Base-by-base conservation (phyloP, 1,140 invertebrate species). In the Penaeus chinensis region DNA sequence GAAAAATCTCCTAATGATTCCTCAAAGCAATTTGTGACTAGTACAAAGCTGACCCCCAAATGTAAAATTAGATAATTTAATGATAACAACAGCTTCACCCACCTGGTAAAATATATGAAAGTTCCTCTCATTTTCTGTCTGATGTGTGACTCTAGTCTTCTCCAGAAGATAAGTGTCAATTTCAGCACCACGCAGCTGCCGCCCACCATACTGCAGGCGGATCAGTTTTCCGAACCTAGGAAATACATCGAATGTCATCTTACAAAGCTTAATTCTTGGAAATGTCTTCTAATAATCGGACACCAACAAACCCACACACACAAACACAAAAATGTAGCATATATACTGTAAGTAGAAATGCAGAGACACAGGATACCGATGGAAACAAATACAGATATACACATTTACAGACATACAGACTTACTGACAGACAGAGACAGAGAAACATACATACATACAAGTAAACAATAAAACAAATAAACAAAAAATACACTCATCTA, bases 81-180 rank as follows among this genome's bases (percentile, higher is more conserved):
- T 32, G 18, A 37, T 74, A 74, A 19, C 11, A 20, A 18, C 13
- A 22, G 74, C 42, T n/a, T 0, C 42, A 60, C 79, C 47, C 22
- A 90, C 89, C 93, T 98, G 97, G 92, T 99, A 98, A 92, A 99
- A 99, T 87, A 99, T 96, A 91, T 99, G 98, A 93, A 98, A 99
- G 92, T 98, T 99, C 61, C 97, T 93, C 91, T 99, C 98, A 0
- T 96, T 96, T 5, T 93, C 90, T 88, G 94, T 95, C 92, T 98
- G 97, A 91, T 95, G 95, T 22, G 98, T 95, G 0, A 99, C 97
- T 87, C 98, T 94, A 0, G 97, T 97, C 91, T 99, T 99, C 93
- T 99, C 98, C 89, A 99, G 92, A 22, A 99, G 93, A 91, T 98
- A 98, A 92, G 88, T 90, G 69, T 90, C 90, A 66, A 90, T 89